Conservation (phyloP, 2,113 vertebrate species). For the Ascaphus truei region DNA sequence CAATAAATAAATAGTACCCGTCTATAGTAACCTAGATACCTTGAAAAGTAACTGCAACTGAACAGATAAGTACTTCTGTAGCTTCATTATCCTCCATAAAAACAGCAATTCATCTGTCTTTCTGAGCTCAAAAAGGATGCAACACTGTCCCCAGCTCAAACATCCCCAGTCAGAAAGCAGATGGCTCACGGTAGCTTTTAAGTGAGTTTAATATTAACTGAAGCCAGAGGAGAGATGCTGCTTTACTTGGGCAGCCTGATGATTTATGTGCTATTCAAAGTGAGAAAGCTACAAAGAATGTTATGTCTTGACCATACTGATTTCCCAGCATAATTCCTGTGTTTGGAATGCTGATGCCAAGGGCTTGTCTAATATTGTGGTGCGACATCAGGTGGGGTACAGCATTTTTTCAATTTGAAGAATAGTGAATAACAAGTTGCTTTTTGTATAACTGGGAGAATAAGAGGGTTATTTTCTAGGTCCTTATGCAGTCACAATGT, state of each 20-base stretch:
- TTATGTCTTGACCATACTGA: too few species aligned
- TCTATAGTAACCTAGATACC: not conserved
- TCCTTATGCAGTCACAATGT: too few species aligned
- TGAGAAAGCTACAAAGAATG: not conserved
- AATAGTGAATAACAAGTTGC: not conserved
- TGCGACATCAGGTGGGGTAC: not conserved
- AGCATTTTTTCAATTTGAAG: too few species aligned
- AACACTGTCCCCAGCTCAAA: not conserved
- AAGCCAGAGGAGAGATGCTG: slow-evolving; percentile 19
- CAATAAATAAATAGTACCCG: too few species aligned
- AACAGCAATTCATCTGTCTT: not conserved
- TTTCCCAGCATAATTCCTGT: slow-evolving; percentile 6
- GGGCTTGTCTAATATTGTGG: not conserved
- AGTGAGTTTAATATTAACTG: slow-evolving; percentile 13
- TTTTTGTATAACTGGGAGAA: not conserved
- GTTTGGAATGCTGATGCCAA: not conserved
- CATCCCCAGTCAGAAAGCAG: not conserved
- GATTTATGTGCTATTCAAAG: slow-evolving; percentile 23
- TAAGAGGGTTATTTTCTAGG: not conserved
- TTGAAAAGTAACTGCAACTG: not conserved
- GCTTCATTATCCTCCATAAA: not conserved
- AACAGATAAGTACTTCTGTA: not conserved
- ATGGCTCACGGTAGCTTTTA: slow-evolving; percentile 22
- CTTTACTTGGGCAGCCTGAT: not conserved
- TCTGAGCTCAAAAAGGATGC: not conserved